Evolutionary conservation across 2,888 invertebrate species (phyloP), one percentile per base, ranked within the genome.

Genomic region (Pegoplata infirma): DNA sequence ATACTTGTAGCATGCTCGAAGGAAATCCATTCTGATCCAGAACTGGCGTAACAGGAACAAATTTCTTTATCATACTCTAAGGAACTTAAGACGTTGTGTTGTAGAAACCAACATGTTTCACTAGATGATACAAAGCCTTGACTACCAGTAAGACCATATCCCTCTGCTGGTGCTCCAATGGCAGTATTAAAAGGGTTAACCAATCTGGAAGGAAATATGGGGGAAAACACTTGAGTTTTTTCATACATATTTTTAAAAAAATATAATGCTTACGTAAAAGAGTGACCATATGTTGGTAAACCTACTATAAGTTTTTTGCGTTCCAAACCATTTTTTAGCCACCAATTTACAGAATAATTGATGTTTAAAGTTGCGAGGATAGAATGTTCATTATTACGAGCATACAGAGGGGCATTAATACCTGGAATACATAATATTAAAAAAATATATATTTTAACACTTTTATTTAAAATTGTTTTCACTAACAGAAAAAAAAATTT

Each of bases 201-300:
- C 55, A 97, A 90, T 46, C 92, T 92, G 17, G 10, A 84, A 81
- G 63, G 71, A 56, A 58, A 12, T n/a, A n/a, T 36, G 16, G 28
- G 68, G 64, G 8, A 8, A 8, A 40, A 49, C 12, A 16, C 12
- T 56, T 51, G 10, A 17, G 23, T 1, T 46, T 8, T 53, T 6
- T 8, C 36, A 16, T 47, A 16, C n/a, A n/a, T 17, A 4, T 56
- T 51, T 51, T 25, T 14, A 2, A 19, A 3, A 14, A 47, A 12
- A 47, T 12, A 21, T 14, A 10, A 46, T n/a, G 17, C 68, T 87
- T 89, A 93, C 93, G 90, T 92, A 84, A 93, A 96, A 3, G 94
- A 92, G 86, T 96, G 96, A 0, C 96, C 97, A 86, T 96, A 98
- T 0, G 96, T 95, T 5, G 98, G 97, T 83, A 97, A 91, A 0